Percentiles rank a stretch among this genome's conserved stretches.
phyloP scores from a whole-genome alignment of 1,140 invertebrate genomes.

The Varroa destructor region DNA sequence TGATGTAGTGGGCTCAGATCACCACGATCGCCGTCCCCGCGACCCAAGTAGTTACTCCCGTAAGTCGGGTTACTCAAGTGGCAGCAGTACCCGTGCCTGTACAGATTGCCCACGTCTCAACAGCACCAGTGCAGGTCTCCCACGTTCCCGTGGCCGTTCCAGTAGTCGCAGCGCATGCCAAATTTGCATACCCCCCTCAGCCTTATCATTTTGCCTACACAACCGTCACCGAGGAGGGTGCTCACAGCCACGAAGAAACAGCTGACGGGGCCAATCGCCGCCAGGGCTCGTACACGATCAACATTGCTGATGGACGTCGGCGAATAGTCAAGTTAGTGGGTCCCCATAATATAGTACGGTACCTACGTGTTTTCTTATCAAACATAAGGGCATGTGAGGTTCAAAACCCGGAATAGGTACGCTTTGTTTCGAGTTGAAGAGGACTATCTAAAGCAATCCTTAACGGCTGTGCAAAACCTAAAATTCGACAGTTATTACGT shows the following conservation, averaged over 20 bases:
- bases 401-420: too few species aligned
- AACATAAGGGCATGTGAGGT: too few species aligned
- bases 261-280: conserved; percentile 8
- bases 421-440: too few species aligned
- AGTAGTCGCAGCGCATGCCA: neutral
- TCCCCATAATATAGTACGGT: too few species aligned
- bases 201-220: conserved; percentile 23
- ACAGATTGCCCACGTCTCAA: neutral
- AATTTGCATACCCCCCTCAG: conserved; percentile 11
- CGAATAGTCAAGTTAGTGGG: conserved; percentile 5
- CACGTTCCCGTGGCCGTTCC: neutral
- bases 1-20: neutral
- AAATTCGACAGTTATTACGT: too few species aligned
- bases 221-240: conserved; percentile 16
- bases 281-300: conserved; percentile 7
- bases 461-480: too few species aligned
- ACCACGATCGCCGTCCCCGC: neutral
- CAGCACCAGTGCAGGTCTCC: neutral
- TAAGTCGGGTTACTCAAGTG: neutral
- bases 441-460: too few species aligned
- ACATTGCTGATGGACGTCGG: conserved; percentile 4
- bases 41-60: neutral
- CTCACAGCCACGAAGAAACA: conserved; percentile 23
- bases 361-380: too few species aligned
- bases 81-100: neutral